These are phyloP conservation scores for Atrina japonica DNA, from an alignment of 2,888 invertebrate genomes.

Conservation along the genomic window DNA sequence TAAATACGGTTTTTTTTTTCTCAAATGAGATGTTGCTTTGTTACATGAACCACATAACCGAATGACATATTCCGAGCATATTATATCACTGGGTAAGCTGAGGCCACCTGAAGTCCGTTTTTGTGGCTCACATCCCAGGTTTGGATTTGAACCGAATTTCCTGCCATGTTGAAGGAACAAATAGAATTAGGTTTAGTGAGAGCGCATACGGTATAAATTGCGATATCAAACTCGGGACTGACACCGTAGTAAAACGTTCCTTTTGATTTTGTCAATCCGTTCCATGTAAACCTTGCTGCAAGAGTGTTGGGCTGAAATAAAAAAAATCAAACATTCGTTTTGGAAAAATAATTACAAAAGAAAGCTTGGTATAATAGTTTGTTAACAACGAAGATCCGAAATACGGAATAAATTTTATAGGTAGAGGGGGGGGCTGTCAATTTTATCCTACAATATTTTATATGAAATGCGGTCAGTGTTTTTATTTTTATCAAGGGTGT, in stretches of 20 bases:
- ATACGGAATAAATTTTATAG: too few relatives aligned
- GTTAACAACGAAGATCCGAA: too few relatives aligned
- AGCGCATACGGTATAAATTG: constrained; percentile 93
- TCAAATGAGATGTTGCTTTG: too few relatives aligned
- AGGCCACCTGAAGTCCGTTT: constrained; percentile 60
- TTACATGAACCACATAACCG: too few relatives aligned
- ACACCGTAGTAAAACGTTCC: constrained; percentile 74
- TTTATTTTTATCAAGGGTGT: too few relatives aligned
- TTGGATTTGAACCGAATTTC: constrained; percentile 87
- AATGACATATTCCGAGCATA: too few relatives aligned
- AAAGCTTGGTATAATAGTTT: too few relatives aligned
- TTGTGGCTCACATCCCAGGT: constrained; percentile 82
- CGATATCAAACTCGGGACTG: constrained; percentile 95
- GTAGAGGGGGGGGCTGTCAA: too few relatives aligned
- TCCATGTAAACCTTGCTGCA: constrained; percentile 64
- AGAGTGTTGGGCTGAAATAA: constrained; percentile 57
- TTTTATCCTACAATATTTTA: too few relatives aligned
- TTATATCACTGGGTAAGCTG: constrained; percentile 61
- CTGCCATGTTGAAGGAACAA: constrained; percentile 88
- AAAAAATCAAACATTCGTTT: constrained; percentile 16
- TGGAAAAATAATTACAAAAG: not conserved
- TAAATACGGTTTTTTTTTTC: too few relatives aligned
- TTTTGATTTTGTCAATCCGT: constrained; percentile 55
- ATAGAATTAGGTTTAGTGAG: constrained; percentile 87
- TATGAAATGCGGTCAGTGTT: too few relatives aligned